phyloP scores from a whole-genome alignment of 1,140 invertebrate species.

The Drosophila subpulchrella region DNA sequence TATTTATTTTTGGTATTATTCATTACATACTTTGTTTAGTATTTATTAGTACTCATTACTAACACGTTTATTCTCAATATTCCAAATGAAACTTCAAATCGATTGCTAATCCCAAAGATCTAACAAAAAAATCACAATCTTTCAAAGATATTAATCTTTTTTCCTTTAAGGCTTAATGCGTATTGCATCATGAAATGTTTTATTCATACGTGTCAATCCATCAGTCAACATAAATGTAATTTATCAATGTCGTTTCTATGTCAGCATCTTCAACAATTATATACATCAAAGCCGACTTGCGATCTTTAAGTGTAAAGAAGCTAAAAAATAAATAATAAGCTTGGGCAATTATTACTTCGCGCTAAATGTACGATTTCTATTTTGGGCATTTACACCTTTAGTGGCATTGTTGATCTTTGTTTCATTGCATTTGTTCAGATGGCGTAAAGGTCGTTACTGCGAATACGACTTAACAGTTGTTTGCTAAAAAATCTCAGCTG shows the following conservation, averaged over 20 bases:
- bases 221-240: constrained; percentile 21
- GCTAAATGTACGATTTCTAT: constrained; percentile 13
- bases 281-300: constrained; percentile 28
- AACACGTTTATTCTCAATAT: background rate
- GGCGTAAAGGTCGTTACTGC: constrained; percentile 10
- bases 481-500: constrained; percentile 41
- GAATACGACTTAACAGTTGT: constrained; percentile 47
- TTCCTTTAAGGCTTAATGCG: background rate
- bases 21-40: too few species aligned
- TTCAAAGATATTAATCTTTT: background rate
- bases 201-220: constrained; percentile 42
- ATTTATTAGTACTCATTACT: too few species aligned
- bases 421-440: constrained; percentile 25
- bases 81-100: background rate
- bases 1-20: too few species aligned
- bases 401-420: constrained; percentile 1
- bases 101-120: background rate
- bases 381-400: constrained; percentile 3
- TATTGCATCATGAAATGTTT: constrained; percentile 26
- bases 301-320: constrained; percentile 1
- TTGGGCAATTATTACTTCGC: constrained; percentile 14
- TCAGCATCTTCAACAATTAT: constrained; percentile 31
- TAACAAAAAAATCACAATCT: background rate
- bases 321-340: constrained; percentile 14
- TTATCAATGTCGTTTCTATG: constrained; percentile 41